These are phyloP conservation scores for Drosophila mayaguana DNA, from an alignment of 2,888 invertebrate species.

Conservation along the genomic window DNA sequence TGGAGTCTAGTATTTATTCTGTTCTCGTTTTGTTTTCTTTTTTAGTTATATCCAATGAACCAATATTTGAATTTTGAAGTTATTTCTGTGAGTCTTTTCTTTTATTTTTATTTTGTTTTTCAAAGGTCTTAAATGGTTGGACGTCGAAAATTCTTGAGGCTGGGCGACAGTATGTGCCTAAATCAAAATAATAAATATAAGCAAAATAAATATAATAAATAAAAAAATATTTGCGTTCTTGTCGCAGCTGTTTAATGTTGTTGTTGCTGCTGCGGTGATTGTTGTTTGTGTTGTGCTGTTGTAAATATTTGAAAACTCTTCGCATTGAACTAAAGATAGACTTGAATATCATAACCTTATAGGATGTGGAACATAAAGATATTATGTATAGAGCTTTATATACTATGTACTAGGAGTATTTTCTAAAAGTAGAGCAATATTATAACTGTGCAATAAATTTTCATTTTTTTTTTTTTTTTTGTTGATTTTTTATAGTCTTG, in stretches of 20 bases:
- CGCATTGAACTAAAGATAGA: slow-evolving; percentile 62
- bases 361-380: slow-evolving; percentile 55
- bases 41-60: slow-evolving; percentile 18
- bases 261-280: neutral
- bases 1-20: slow-evolving; percentile 14
- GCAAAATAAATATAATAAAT: slow-evolving; percentile 9
- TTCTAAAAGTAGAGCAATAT: slow-evolving; percentile 68
- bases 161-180: slow-evolving; percentile 20
- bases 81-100: slow-evolving; percentile 67
- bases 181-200: slow-evolving; percentile 19
- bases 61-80: slow-evolving; percentile 40
- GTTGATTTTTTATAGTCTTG: slow-evolving; percentile 19
- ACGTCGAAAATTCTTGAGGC: slow-evolving; percentile 71
- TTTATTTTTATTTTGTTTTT: slow-evolving; percentile 47
- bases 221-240: slow-evolving; percentile 50
- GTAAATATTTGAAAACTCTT: slow-evolving; percentile 59
- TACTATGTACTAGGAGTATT: slow-evolving; percentile 57
- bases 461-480: slow-evolving; percentile 22
- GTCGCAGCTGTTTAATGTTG: slow-evolving; percentile 28
- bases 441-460: slow-evolving; percentile 69
- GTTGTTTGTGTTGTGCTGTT: slow-evolving; percentile 48
- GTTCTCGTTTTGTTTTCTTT: neutral
- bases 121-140: slow-evolving; percentile 41
- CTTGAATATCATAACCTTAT: slow-evolving; percentile 54
- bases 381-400: slow-evolving; percentile 41